Evolutionary conservation across 2,797 vertebrate genomes (phyloP).

Genomic region (Lerista edwardsae): DNA sequence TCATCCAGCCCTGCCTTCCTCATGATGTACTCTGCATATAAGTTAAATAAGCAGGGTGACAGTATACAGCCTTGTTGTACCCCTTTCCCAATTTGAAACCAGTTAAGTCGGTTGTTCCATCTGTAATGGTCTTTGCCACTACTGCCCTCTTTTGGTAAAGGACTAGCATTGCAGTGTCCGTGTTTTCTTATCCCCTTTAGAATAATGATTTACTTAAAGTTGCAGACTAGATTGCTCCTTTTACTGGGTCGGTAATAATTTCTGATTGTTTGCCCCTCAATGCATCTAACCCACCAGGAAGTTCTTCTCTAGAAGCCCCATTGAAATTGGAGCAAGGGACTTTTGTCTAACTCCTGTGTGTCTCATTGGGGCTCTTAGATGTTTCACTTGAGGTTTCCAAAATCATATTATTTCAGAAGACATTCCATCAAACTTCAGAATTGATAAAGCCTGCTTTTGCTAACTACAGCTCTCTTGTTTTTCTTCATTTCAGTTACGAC

Average conservation of each 20-base stretch:
- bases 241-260: not conserved
- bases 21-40: no score
- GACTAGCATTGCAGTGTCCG: not conserved
- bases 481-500: constrained; percentile 87
- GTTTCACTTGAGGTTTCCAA: not conserved
- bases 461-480: constrained; percentile 53
- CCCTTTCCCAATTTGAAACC: no score
- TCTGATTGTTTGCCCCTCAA: not conserved
- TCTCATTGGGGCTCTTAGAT: no score
- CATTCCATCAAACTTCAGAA: not conserved
- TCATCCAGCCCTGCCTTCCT: no score
- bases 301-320: not conserved
- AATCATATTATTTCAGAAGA: not conserved
- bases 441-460: not conserved
- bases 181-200: not conserved
- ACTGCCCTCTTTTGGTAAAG: constrained; percentile 11
- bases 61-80: no score
- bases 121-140: not conserved
- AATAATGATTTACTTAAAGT: not conserved
- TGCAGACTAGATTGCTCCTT: not conserved
- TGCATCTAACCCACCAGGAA: not conserved
- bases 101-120: no score
- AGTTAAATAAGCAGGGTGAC: no score
- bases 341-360: no score
- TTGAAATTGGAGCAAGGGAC: not conserved